Conservation (phyloP, 2,797 vertebrate genomes). For the Eleutherodactylus coqui region DNA sequence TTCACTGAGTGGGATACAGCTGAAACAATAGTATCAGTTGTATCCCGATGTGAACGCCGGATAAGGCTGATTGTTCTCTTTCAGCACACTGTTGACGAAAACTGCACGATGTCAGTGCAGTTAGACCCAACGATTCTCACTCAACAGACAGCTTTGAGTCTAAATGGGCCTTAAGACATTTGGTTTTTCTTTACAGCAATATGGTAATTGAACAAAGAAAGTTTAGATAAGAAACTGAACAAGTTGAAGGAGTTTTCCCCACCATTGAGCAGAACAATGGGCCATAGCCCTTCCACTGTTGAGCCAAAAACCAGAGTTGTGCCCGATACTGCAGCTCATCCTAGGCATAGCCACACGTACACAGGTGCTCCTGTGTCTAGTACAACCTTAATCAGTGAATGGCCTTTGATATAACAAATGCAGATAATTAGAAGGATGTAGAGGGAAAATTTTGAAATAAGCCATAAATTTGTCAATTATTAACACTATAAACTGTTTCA, state of each 20-base stretch:
- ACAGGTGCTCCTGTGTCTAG: background rate
- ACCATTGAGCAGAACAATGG: background rate
- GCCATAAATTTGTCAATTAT: background rate
- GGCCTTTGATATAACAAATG: background rate
- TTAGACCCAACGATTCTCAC: too few species aligned
- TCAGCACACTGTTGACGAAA: too few species aligned
- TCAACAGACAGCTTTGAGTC: too few species aligned
- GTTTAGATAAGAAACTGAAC: background rate
- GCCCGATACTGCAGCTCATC: background rate
- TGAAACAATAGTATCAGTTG: too few species aligned
- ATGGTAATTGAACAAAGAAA: background rate
- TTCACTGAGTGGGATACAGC: too few species aligned
- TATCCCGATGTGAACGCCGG: too few species aligned
- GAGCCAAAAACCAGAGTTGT: background rate
- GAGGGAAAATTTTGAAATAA: background rate
- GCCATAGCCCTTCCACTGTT: too few species aligned
- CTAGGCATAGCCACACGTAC: background rate
- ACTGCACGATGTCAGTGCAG: too few species aligned
- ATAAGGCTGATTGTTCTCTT: too few species aligned
- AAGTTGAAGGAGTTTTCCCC: background rate
- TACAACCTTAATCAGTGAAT: background rate
- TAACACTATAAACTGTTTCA: conserved; percentile 58
- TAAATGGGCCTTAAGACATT: too few species aligned
- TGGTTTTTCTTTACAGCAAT: too few species aligned
- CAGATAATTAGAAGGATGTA: background rate